Evolutionary conservation across 2,888 invertebrate species (phyloP).

Genomic region (Epinotia demarniana): DNA sequence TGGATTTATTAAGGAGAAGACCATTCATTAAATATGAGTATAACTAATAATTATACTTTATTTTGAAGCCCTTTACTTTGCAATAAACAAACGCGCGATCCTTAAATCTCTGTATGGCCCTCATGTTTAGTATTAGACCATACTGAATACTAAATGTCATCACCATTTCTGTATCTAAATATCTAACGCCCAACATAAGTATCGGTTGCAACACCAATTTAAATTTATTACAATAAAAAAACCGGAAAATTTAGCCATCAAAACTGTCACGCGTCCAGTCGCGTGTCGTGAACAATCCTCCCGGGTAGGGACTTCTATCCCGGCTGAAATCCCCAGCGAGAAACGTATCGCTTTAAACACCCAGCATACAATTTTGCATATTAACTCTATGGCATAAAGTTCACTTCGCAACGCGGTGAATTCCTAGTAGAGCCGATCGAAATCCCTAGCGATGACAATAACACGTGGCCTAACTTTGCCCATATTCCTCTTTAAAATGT

Average conservation of each 20-base stretch:
- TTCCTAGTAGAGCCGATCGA: slow-evolving; percentile 13
- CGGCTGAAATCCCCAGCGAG: slow-evolving; percentile 47
- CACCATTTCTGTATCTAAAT: background rate
- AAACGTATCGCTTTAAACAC: background rate
- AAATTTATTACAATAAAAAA: slow-evolving; percentile 27
- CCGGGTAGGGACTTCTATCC: slow-evolving; percentile 52
- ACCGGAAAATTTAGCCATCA: slow-evolving; percentile 37
- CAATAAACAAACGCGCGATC: background rate
- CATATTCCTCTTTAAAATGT: slow-evolving; percentile 21
- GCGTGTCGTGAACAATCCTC: slow-evolving; percentile 54
- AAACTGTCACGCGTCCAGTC: slow-evolving; percentile 47
- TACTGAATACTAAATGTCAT: background rate
- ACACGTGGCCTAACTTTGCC: slow-evolving; percentile 36
- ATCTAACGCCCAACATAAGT: slow-evolving; percentile 16
- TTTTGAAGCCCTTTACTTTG: background rate
- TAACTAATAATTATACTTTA: too few relatives aligned
- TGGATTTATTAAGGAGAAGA: too few relatives aligned
- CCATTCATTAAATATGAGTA: too few relatives aligned
- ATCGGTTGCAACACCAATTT: slow-evolving; percentile 30
- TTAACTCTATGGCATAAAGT: slow-evolving; percentile 14
- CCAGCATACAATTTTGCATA: background rate
- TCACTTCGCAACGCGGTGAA: background rate
- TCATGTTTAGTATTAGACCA: background rate
- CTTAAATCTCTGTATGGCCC: background rate
- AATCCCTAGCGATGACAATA: slow-evolving; percentile 38